These are phyloP conservation scores for Megalonaias nervosa DNA, from an alignment of 1,140 invertebrate species.

Conservation along the genomic window DNA sequence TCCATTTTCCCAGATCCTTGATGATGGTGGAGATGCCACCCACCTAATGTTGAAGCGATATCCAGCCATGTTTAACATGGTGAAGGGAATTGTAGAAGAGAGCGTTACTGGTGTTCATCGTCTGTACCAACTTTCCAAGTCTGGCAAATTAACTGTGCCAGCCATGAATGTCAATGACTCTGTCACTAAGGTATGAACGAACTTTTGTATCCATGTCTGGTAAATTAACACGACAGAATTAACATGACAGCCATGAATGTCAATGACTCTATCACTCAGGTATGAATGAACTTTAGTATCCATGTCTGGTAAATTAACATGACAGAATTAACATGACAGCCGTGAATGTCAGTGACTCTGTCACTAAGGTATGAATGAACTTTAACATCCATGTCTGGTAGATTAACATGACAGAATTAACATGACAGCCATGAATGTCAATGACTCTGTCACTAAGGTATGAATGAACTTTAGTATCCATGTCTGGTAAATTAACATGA, in stretches of 20 bases:
- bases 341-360: not conserved
- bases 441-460: not conserved
- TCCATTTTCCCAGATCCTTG: conserved; percentile 81
- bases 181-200: conserved; percentile 84
- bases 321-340: too few relatives aligned
- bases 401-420: too few relatives aligned
- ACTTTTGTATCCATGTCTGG: not conserved
- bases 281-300: not conserved
- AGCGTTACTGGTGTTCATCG: conserved; percentile 98
- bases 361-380: too few relatives aligned
- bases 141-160: conserved; percentile 94
- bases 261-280: not conserved
- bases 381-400: too few relatives aligned
- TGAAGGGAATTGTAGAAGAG: conserved; percentile 98
- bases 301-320: too few relatives aligned
- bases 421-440: too few relatives aligned
- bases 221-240: too few relatives aligned
- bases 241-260: too few relatives aligned
- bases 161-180: conserved; percentile 99
- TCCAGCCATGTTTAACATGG: conserved; percentile 93
- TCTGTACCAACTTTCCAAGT: conserved; percentile 95
- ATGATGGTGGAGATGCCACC: conserved; percentile 98
- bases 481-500: too few relatives aligned
- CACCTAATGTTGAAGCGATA: conserved; percentile 98
- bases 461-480: not conserved